Percentiles rank a stretch among this genome's conserved stretches.
Conservation (phyloP, 2,113 vertebrate genomes). For the Leptocoma aspasia region DNA sequence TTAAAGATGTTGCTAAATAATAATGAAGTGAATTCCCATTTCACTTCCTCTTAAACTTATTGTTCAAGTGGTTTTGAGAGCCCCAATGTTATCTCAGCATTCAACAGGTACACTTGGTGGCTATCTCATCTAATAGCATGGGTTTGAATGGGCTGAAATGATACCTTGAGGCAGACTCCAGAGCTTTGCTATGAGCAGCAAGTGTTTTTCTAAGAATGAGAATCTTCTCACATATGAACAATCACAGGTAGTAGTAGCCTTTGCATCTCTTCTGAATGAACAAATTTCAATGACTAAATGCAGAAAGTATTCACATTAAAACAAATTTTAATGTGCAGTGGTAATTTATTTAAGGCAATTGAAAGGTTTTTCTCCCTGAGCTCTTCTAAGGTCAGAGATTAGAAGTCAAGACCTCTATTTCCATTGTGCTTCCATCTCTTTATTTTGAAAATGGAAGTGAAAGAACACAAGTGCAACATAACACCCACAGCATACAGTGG, state of each 20-base stretch:
- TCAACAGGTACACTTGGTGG: not conserved
- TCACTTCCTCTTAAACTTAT: not conserved
- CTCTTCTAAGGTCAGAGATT: not conserved
- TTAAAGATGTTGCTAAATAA: not conserved
- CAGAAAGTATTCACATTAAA: not conserved
- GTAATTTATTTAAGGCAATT: not conserved
- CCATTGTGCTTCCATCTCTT: not conserved
- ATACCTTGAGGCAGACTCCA: not conserved
- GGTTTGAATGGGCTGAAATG: not conserved
- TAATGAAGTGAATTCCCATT: not conserved
- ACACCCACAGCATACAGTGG: not conserved
- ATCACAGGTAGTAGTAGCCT: not conserved
- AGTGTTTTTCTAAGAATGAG: not conserved
- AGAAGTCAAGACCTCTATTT: not conserved
- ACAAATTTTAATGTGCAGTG: not conserved
- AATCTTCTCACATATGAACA: not conserved
- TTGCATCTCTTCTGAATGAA: not conserved
- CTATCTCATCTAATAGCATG: not conserved
- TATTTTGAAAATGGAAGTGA: not conserved
- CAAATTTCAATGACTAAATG: not conserved
- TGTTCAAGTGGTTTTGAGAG: not conserved
- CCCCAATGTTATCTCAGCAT: not conserved
- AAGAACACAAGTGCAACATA: not conserved
- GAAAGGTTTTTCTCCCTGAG: not conserved
- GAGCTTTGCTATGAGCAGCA: not conserved